phyloP scores from a whole-genome alignment of 2,888 invertebrate species.

The Synergus japonicus region DNA sequence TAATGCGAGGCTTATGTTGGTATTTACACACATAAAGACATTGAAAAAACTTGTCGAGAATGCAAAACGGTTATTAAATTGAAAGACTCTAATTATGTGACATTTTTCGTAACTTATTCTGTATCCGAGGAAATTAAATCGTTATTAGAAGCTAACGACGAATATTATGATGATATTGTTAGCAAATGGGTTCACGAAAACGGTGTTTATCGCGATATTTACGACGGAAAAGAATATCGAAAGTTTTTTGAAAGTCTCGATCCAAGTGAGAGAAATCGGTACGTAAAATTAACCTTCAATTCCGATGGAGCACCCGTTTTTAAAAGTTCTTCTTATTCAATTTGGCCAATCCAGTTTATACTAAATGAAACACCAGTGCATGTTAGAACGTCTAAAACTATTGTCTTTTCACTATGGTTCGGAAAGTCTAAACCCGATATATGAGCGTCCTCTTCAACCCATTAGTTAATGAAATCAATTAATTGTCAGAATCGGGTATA shows the following conservation, averaged over 20 bases:
- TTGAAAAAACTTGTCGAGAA: too few species aligned
- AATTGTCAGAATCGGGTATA: conserved; percentile 38
- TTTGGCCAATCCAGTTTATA: conserved; percentile 50
- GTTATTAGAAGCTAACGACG: conserved; percentile 20
- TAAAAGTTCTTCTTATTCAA: conserved; percentile 46
- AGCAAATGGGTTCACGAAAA: conserved; percentile 34
- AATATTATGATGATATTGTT: conserved; percentile 40
- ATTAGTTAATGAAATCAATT: conserved; percentile 46
- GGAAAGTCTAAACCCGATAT: too few species aligned
- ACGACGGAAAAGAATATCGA: conserved; percentile 47
- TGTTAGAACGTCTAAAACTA: too few species aligned
- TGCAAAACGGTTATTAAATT: too few species aligned
- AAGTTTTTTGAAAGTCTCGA: conserved; percentile 41
- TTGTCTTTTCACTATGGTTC: too few species aligned
- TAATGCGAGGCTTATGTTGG: too few species aligned
- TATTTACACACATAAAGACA: too few species aligned
- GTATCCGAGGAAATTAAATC: conserved; percentile 32
- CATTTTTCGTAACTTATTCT: too few species aligned
- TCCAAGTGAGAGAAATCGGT: background rate
- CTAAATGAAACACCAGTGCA: conserved; percentile 49
- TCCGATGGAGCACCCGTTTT: conserved; percentile 47
- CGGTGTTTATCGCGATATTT: conserved; percentile 45
- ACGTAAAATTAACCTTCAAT: conserved; percentile 50
- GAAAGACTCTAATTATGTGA: too few species aligned
- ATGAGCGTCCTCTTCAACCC: too few species aligned